Percentiles rank a stretch among this genome's conserved stretches.
Evolutionary conservation across 2,113 vertebrate species (phyloP).

Genomic region (Sphyrna mokarran): DNA sequence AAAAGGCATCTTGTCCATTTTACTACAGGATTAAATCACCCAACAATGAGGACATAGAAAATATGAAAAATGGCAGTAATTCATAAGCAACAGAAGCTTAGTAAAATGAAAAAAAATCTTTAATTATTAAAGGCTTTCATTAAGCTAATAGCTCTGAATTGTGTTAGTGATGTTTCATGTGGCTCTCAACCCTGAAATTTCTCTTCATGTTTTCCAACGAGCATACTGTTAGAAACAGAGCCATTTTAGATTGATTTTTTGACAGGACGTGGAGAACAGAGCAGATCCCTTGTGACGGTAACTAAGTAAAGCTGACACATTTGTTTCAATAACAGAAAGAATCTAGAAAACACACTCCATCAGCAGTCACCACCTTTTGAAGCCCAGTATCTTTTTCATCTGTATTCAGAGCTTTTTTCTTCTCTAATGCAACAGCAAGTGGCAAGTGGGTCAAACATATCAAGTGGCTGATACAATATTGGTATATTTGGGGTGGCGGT

Average conservation of each 20-base stretch:
- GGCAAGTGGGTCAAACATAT: conserved; percentile 17
- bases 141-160: conserved; percentile 47
- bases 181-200: conserved; percentile 39
- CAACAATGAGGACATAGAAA: conserved; percentile 50
- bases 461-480: not conserved
- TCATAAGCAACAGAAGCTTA: conserved; percentile 45
- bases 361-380: not conserved
- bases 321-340: not conserved
- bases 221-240: not conserved
- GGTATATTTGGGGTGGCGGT: not conserved
- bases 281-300: not conserved
- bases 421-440: not conserved
- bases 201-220: not conserved
- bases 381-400: not conserved
- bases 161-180: conserved; percentile 38
- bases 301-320: conserved; percentile 15
- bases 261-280: not conserved
- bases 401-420: not conserved
- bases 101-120: conserved; percentile 46
- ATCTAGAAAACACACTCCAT: not conserved
- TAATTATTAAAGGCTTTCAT: conserved; percentile 54
- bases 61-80: conserved; percentile 45
- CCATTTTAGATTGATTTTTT: not conserved
- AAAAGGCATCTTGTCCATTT: conserved; percentile 43
- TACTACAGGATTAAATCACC: conserved; percentile 47